Percentiles rank a stretch among this genome's conserved stretches.
These are phyloP conservation scores for Aphaenogaster rudis DNA, from an alignment of 1,140 invertebrate genomes.

Conservation along the genomic window DNA sequence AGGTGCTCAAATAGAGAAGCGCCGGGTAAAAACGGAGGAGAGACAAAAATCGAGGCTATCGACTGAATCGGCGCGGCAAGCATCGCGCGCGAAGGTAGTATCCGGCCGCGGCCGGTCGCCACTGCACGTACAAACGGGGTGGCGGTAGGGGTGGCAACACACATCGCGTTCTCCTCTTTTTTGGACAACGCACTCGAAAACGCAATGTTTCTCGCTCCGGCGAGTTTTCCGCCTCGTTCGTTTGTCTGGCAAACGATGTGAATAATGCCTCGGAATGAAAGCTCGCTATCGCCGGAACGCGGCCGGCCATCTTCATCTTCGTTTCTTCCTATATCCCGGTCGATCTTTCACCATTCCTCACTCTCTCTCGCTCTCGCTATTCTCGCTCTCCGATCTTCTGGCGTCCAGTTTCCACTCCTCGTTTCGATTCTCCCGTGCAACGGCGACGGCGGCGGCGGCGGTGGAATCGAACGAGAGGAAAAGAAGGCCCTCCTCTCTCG, in stretches of 20 bases:
- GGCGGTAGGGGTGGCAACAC: neutral
- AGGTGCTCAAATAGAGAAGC: slow-evolving; percentile 37
- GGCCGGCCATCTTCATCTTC: slow-evolving; percentile 32
- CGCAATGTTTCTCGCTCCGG: slow-evolving; percentile 64
- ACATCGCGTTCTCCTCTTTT: slow-evolving; percentile 15
- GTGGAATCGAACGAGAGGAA: slow-evolving; percentile 67
- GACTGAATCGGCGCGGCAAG: neutral
- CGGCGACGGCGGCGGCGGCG: neutral
- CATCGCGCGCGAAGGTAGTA: neutral
- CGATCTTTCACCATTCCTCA: slow-evolving; percentile 2
- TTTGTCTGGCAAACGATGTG: slow-evolving; percentile 51
- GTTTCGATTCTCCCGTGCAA: neutral
- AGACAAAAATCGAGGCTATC: slow-evolving; percentile 41
- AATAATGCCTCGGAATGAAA: slow-evolving; percentile 59
- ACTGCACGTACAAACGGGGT: slow-evolving; percentile 10
- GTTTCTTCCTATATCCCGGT: slow-evolving; percentile 3
- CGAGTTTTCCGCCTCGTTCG: slow-evolving; percentile 61
- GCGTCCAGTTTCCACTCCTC: neutral
- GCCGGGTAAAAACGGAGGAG: slow-evolving; percentile 18
- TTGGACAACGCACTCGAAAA: slow-evolving; percentile 60
- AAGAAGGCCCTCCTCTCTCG: slow-evolving; percentile 58
- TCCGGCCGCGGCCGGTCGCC: neutral
- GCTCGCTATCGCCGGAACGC: slow-evolving; percentile 39
- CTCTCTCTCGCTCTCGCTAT: neutral
- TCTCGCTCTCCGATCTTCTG: slow-evolving; percentile 5